phyloP scores from a whole-genome alignment of 2,888 invertebrate genomes.

The Troides aeacus region DNA sequence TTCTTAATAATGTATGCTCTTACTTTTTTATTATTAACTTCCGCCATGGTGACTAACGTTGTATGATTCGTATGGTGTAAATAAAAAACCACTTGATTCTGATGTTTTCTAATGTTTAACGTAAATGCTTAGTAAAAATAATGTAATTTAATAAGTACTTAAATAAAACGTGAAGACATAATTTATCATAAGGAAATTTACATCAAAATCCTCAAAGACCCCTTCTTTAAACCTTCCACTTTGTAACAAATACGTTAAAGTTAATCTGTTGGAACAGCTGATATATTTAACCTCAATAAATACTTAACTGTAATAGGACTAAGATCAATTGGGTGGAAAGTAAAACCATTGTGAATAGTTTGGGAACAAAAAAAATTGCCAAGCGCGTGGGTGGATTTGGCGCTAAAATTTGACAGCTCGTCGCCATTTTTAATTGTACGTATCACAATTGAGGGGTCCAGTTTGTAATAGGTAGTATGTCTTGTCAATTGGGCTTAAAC shows the following conservation, averaged over 20 bases:
- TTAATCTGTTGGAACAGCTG: slow-evolving; percentile 26
- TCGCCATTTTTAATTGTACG: slow-evolving; percentile 53
- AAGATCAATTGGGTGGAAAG: slow-evolving; percentile 31
- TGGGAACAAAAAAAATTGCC: slow-evolving; percentile 44
- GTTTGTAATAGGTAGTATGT: slow-evolving; percentile 59
- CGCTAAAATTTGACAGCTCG: slow-evolving; percentile 59
- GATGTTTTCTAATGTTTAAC: too few species aligned
- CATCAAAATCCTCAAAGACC: not conserved
- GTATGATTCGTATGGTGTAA: too few species aligned
- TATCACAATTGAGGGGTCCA: slow-evolving; percentile 43
- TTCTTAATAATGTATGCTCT: too few species aligned
- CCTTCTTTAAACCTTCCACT: too few species aligned
- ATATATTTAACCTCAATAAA: slow-evolving; percentile 17
- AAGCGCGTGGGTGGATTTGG: slow-evolving; percentile 63
- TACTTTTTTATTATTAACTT: too few species aligned
- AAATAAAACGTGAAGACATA: too few species aligned
- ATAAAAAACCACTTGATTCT: too few species aligned
- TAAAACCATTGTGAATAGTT: slow-evolving; percentile 44
- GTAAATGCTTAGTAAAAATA: too few species aligned
- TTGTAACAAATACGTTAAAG: slow-evolving; percentile 20
- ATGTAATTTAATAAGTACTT: too few species aligned
- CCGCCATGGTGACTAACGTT: too few species aligned
- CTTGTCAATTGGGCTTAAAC: slow-evolving; percentile 75
- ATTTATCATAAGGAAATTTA: not conserved
- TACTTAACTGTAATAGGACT: slow-evolving; percentile 18